Base-by-base conservation (phyloP, 2,113 vertebrate species). In the Globicephala melas region DNA sequence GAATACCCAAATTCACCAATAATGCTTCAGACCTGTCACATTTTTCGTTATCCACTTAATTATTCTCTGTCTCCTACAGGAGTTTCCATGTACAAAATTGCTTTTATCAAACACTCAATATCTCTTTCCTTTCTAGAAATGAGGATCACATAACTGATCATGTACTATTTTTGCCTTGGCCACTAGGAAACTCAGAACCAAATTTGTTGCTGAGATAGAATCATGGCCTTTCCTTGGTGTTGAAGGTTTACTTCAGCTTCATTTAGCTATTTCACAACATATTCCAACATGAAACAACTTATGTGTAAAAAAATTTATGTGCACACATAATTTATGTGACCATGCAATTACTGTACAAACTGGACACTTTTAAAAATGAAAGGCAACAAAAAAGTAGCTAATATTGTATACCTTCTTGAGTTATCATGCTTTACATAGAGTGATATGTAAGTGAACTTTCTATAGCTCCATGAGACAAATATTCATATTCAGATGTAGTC, bases 51-150 rank as follows among this genome's bases (percentile, higher is more conserved):
- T 11, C 4, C 15, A 2, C 31, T 31, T 65, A 26, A 85, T 86
- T 74, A 10, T 92, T 60, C 18, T 76, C 55, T 74, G 1, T 15
- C 14, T 21, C 41, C 2, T 11, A 23, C 0, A 70, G 11, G n/a
- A 86, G 79, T 71, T 67, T 23, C 17, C 21, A 36, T 1, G 31
- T 44, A 76, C 63, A 36, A 28, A 95, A 79, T 31, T 36, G 8
- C 8, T 92, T 62, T 85, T 11, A n/a, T 10, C 18, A 77, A 92
- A 50, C 36, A 36, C 12, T 82, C 71, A 58, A 3, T 68, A 44
- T 31, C 21, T n/a, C 44, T 77, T 89, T 67, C 20, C 25, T 80
- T 95, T 86, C 13, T 55, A 44, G 15, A 82, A 68, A 95, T 77
- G 28, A 94, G 70, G 86, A 86, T 9, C 36, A 25, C 8, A 53